These are phyloP conservation scores for Nibea albiflora DNA, from an alignment of 2,113 vertebrate species.

Conservation along the genomic window DNA sequence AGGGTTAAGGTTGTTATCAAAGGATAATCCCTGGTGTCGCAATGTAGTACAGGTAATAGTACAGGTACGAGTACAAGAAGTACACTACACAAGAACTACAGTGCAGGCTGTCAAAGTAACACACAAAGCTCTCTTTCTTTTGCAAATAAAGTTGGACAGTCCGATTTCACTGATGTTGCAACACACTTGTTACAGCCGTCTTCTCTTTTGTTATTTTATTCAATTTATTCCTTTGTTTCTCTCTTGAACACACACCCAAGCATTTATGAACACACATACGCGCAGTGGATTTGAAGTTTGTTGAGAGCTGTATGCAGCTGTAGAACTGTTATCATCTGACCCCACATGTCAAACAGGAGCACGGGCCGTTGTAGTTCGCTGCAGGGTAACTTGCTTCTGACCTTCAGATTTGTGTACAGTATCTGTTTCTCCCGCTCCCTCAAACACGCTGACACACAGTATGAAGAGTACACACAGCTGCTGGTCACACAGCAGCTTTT, in stretches of 20 bases:
- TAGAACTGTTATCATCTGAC: conserved; percentile 58
- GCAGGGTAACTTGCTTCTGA: conserved; percentile 44
- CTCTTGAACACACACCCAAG: background rate
- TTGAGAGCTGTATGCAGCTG: conserved; percentile 37
- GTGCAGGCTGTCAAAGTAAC: background rate
- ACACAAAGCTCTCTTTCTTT: background rate
- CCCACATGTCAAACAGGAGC: conserved; percentile 55
- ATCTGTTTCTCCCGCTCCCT: conserved; percentile 42
- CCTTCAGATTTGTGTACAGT: conserved; percentile 64
- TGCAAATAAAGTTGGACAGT: background rate
- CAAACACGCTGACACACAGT: conserved; percentile 24
- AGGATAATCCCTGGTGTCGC: background rate
- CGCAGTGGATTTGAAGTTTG: conserved; percentile 36
- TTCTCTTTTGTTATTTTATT: background rate
- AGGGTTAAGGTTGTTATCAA: background rate
- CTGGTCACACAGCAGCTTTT: conserved; percentile 1
- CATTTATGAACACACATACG: background rate
- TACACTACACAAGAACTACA: background rate
- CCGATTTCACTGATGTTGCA: background rate
- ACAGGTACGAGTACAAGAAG: too few relatives aligned
- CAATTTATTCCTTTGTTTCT: too few relatives aligned
- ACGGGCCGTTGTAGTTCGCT: conserved; percentile 42
- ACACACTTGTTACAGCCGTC: background rate
- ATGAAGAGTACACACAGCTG: conserved; percentile 40
- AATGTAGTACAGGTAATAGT: too few relatives aligned